These are phyloP conservation scores for Pristionchus fissidentatus DNA, from an alignment of 2,888 invertebrate species.

Conservation along the genomic window DNA sequence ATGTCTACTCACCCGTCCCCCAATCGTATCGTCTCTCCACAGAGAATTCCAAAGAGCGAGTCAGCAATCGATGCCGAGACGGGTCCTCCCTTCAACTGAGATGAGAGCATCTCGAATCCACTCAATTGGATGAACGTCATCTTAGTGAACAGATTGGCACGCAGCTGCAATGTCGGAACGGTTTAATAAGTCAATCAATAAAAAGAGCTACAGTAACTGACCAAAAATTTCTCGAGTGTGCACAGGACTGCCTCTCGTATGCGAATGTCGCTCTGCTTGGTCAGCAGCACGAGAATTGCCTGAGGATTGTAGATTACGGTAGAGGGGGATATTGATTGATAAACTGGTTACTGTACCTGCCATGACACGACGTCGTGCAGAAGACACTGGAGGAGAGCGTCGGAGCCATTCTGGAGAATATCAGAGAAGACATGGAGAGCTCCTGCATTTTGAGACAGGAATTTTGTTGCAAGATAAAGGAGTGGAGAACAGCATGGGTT, in stretches of 20 bases:
- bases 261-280: slow-evolving; percentile 58
- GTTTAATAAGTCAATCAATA: neutral
- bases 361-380: slow-evolving; percentile 55
- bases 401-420: slow-evolving; percentile 54
- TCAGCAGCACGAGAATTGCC: slow-evolving; percentile 63
- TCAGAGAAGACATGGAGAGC: slow-evolving; percentile 50
- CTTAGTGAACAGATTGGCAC: slow-evolving; percentile 59
- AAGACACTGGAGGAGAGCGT: slow-evolving; percentile 52
- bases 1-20: slow-evolving; percentile 61
- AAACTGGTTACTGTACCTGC: slow-evolving; percentile 48
- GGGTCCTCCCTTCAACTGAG: slow-evolving; percentile 64
- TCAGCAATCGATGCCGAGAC: slow-evolving; percentile 63
- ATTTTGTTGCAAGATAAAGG: no score
- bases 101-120: slow-evolving; percentile 71
- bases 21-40: slow-evolving; percentile 68
- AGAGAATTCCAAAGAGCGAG: slow-evolving; percentile 69
- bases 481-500: no score
- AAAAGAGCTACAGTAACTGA: slow-evolving; percentile 45
- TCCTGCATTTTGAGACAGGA: no score
- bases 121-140: slow-evolving; percentile 60
- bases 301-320: slow-evolving; percentile 51
- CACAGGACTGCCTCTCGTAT: slow-evolving; percentile 58
- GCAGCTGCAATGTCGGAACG: slow-evolving; percentile 53
- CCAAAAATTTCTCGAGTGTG: slow-evolving; percentile 65
- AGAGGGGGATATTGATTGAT: slow-evolving; percentile 9